Base-by-base conservation (phyloP, 2,888 invertebrate species). In the Sesia bembeciformis region DNA sequence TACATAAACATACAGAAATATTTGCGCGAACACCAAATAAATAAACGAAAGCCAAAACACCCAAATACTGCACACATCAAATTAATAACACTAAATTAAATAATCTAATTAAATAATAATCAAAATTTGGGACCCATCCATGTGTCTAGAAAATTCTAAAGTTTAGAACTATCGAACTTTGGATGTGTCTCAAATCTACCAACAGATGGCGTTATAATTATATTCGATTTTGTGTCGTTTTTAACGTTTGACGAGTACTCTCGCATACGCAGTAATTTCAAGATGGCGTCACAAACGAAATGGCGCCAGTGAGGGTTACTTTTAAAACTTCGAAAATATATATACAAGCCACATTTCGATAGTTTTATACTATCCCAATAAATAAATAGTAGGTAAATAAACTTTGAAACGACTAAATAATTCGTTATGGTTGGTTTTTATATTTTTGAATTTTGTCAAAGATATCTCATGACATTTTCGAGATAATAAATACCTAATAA, bases 261-360 rank as follows among this genome's bases (percentile, higher is more conserved):
- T n/a, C n/a, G n/a, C n/a, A n/a, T n/a, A n/a, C 56, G 54, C n/a
- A 6, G 5, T 50, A 5, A 57, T 57, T 57, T 54, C 55, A 57
- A 54, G 54, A 74, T 74, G 74, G 74, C 74, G 58, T 60, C 58
- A 4, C 53, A 56, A 64, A 61, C 66, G 67, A 62, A 63, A 77
- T 78, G 76, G 76, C 76, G 65, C 64, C 72, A 71, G 66, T 73
- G 74, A 68, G 68, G 70, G 58, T 58, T 51, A 8, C n/a, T 23
- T 23, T 23, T 2, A 23, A 23, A 23, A 23, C 23, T 23, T 23
- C 1, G 23, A 23, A 23, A 23, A 23, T 23, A 23, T 23, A 23
- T 23, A 23, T 23, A 23, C 23, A 23, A 23, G 23, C 23, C 23
- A 23, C 23, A 23, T 23, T 23, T 23, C 23, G 23, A 23, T 23